A percentile compares a stretch with the other conserved stretches of the same genome.
phyloP scores from a whole-genome alignment of 2,113 vertebrate species.

The Aptenodytes forsteri region DNA sequence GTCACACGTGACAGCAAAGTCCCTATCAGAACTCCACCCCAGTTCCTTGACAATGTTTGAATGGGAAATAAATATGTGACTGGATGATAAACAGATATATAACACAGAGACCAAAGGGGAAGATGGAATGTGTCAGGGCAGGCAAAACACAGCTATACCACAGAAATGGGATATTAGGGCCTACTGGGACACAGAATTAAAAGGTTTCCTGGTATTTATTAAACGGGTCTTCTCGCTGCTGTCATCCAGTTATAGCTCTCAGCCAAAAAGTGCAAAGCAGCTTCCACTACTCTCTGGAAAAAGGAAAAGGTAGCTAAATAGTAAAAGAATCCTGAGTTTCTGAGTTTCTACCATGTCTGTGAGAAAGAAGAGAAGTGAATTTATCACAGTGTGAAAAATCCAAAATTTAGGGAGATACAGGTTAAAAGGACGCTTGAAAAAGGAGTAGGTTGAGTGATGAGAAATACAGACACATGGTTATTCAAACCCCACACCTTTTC shows the following conservation, averaged over 20 bases:
- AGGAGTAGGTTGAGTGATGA: background rate
- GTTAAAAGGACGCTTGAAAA: background rate
- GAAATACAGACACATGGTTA: background rate
- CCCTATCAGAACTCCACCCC: background rate
- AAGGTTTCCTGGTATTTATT: background rate
- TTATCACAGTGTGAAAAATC: background rate
- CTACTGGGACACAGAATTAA: background rate
- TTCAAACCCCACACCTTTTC: background rate
- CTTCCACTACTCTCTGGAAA: background rate
- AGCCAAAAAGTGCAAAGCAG: background rate
- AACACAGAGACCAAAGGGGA: background rate
- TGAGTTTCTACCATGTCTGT: background rate
- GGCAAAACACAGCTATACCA: background rate
- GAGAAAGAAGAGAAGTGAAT: background rate
- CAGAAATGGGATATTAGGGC: background rate
- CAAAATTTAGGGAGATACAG: background rate
- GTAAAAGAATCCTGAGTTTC: background rate
- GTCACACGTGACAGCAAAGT: background rate
- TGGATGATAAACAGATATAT: background rate
- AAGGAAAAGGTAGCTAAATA: background rate
- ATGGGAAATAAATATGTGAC: background rate
- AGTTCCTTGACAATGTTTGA: background rate
- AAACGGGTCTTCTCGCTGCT: background rate
- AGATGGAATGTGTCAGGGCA: background rate
- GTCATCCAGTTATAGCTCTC: background rate